phyloP scores from a whole-genome alignment of 2,113 vertebrate species.

The Myanophis thanlyinensis region DNA sequence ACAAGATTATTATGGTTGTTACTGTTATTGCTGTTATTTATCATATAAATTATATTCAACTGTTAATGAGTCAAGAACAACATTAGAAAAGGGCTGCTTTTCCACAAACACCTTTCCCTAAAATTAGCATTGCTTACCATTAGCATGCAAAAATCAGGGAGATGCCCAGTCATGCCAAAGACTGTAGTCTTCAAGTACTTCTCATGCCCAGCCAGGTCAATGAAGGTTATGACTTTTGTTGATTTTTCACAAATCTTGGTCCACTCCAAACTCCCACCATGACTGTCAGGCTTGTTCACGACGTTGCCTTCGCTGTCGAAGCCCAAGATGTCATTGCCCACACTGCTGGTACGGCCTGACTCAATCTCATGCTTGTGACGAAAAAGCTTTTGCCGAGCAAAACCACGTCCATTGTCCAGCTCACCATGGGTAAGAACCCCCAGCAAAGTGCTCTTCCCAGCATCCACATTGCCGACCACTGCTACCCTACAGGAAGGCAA shows the following conservation, averaged over 20 bases:
- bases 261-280: constrained; percentile 96
- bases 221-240: constrained; percentile 97
- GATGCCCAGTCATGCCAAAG: constrained; percentile 97
- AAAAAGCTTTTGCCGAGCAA: constrained; percentile 97
- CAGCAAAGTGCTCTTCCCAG: constrained; percentile 93
- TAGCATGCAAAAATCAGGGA: constrained; percentile 99
- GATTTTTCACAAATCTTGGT: constrained; percentile 99
- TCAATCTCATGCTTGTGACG: constrained; percentile 98
- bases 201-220: constrained; percentile 95
- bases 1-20: not conserved
- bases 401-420: constrained; percentile 95
- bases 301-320: constrained; percentile 95
- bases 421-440: constrained; percentile 95
- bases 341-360: constrained; percentile 95
- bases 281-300: constrained; percentile 96
- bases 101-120: not conserved
- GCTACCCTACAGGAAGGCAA: constrained; percentile 80
- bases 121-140: constrained; percentile 79
- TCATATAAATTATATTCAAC: not conserved
- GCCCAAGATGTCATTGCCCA: constrained; percentile 97
- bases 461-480: constrained; percentile 97
- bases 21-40: not conserved
- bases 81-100: not conserved
- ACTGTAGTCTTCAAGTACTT: constrained; percentile 99
- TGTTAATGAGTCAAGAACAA: not conserved